Conservation (phyloP, 2,888 invertebrate genomes). For the Creontiades dilutus region DNA sequence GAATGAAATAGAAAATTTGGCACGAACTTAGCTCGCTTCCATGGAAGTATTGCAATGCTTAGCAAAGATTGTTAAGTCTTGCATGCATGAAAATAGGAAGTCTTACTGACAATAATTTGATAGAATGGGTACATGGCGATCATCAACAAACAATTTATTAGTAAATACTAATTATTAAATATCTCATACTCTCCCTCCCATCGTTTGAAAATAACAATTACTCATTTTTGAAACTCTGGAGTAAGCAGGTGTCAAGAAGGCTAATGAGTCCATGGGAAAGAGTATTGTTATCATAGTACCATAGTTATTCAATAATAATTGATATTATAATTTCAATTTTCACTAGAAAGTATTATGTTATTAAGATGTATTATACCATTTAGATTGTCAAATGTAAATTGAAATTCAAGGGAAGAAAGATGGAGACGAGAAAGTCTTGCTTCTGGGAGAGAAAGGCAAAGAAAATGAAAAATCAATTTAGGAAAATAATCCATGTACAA, state of each 20-base stretch:
- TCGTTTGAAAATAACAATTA: background rate
- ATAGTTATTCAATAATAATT: no score
- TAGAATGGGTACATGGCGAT: background rate
- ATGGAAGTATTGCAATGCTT: background rate
- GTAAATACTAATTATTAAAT: background rate
- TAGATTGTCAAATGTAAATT: background rate
- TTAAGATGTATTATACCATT: background rate
- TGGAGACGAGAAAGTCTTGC: background rate
- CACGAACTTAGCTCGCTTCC: background rate
- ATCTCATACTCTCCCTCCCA: background rate
- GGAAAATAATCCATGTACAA: slow-evolving; percentile 42
- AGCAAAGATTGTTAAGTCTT: background rate
- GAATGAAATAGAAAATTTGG: background rate
- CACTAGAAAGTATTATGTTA: background rate
- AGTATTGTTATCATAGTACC: no score
- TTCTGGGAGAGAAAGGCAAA: slow-evolving; percentile 32
- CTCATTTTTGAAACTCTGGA: background rate
- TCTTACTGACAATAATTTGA: background rate
- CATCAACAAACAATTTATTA: background rate
- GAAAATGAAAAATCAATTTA: slow-evolving; percentile 38
- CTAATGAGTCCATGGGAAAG: no score
- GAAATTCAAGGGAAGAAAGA: background rate
- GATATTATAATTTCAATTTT: no score
- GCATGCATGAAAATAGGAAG: background rate
- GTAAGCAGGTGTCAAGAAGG: background rate